Percentiles rank a stretch among this genome's conserved stretches.
Evolutionary conservation across 2,113 vertebrate species (phyloP).

Genomic region (Pachypanchax playfairii): DNA sequence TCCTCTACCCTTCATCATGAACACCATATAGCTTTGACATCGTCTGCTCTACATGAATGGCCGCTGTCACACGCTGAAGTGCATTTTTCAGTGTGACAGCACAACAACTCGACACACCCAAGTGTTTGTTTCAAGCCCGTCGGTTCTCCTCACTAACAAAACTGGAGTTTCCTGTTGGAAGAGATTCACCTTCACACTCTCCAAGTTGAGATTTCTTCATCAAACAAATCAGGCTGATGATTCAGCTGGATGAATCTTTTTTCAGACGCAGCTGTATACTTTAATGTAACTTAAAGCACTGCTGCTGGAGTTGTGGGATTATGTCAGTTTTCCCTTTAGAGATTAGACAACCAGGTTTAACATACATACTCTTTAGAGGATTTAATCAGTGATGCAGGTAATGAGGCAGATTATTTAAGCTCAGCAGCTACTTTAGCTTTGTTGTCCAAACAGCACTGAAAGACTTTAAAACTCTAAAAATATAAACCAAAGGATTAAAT

Average conservation of each 20-base stretch:
- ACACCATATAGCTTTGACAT: neutral
- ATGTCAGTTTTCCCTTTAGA: slow-evolving; percentile 39
- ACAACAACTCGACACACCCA: slow-evolving; percentile 22
- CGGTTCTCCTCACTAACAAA: slow-evolving; percentile 19
- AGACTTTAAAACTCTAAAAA: too few species aligned
- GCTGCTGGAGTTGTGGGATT: neutral
- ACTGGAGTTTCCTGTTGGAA: slow-evolving; percentile 54
- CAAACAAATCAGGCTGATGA: neutral
- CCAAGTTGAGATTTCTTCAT: neutral
- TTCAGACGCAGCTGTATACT: neutral
- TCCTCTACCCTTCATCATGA: neutral
- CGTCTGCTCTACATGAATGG: neutral
- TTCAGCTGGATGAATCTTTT: too few species aligned
- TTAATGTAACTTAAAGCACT: neutral
- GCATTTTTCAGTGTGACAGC: slow-evolving; percentile 8
- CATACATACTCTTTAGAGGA: neutral
- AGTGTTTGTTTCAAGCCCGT: slow-evolving; percentile 27
- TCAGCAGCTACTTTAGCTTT: neutral
- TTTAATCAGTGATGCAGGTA: neutral
- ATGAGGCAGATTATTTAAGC: slow-evolving; percentile 9
- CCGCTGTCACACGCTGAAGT: neutral
- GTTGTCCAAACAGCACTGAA: too few species aligned
- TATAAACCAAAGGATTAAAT: too few species aligned
- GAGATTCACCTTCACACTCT: neutral
- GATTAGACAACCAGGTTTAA: slow-evolving; percentile 25